A percentile compares a stretch with the other conserved stretches of the same genome.
Evolutionary conservation across 2,113 vertebrate genomes (phyloP).

Genomic region (Myotis lucifugus): DNA sequence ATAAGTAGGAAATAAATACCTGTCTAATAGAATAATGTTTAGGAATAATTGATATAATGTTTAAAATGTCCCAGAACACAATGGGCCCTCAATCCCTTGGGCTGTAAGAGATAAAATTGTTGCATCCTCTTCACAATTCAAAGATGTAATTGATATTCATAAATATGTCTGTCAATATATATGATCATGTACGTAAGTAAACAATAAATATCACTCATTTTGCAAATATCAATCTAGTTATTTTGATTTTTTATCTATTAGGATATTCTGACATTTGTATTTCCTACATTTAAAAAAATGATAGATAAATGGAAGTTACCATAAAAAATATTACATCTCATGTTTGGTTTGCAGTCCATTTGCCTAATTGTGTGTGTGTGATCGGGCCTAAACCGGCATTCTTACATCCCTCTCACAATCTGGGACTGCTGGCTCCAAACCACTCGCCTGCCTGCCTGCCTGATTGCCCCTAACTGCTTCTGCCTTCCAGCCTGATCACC

Average conservation of each 20-base stretch:
- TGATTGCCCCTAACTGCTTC: no score
- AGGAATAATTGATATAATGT: neutral
- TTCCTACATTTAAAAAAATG: neutral
- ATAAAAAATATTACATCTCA: neutral
- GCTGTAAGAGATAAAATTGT: neutral
- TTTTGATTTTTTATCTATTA: neutral
- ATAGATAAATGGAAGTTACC: neutral
- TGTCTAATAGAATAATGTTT: neutral
- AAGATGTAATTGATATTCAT: neutral
- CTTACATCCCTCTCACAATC: no score
- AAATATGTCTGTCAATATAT: neutral
- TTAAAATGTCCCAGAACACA: neutral
- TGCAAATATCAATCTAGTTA: neutral
- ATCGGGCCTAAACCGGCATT: no score
- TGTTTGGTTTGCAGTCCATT: neutral
- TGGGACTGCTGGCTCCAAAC: no score
- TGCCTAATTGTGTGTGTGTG: neutral
- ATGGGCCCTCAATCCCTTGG: no score
- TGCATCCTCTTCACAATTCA: neutral
- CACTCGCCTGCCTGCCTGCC: no score
- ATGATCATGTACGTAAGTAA: neutral
- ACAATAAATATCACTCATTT: neutral
- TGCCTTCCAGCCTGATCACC: no score
- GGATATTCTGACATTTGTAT: neutral
- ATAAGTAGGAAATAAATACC: neutral